Base-by-base conservation (phyloP, 1,140 invertebrate species). In the Helicoverpa armigera region DNA sequence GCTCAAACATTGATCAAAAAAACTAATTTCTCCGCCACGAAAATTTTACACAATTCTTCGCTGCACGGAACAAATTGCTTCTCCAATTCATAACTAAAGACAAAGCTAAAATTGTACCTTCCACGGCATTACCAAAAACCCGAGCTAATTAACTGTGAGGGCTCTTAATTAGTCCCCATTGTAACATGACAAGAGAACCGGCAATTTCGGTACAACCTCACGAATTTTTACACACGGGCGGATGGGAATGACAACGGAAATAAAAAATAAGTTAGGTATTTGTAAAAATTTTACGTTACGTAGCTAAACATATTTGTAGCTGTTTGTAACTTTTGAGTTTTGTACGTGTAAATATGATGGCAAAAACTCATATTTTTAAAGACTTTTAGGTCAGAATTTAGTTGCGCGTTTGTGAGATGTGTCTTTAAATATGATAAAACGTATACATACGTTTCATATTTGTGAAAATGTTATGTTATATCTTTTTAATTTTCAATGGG, bases 131-230 rank as follows among this genome's bases (percentile, higher is more conserved):
- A 87, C 85, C 85, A 79, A 87, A 90, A 89, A 84, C 84, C 85
- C 84, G 78, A 88, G 86, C 87, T 93, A 92, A 93, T 93, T 93
- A 94, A 89, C 83, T 85, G 56, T 43, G 85, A 86, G 86, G 86
- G 88, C 86, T 88, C 91, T 93, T 94, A 93, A 94, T 94, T 94
- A 94, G 92, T 91, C 89, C 84, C 91, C 88, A 91, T 93, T 94
- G 93, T 94, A 89, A 86, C 87, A 87, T 90, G 93, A 93, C 92
- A 92, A 88, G 88, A 82, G 85, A 89, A 88, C 87, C 87, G 85
- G 88, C 88, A 88, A 90, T 92, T 92, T 91, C 86, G 86, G 86
- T 90, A 85, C 81, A 84, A 82, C 86, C 78, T 85, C 50, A 73
- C 77, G 65, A 23, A 53, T 78, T 83, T 61, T 53, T 75, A 94